Conservation (phyloP, 2,888 invertebrate genomes). For the Isoperla grammatica region DNA sequence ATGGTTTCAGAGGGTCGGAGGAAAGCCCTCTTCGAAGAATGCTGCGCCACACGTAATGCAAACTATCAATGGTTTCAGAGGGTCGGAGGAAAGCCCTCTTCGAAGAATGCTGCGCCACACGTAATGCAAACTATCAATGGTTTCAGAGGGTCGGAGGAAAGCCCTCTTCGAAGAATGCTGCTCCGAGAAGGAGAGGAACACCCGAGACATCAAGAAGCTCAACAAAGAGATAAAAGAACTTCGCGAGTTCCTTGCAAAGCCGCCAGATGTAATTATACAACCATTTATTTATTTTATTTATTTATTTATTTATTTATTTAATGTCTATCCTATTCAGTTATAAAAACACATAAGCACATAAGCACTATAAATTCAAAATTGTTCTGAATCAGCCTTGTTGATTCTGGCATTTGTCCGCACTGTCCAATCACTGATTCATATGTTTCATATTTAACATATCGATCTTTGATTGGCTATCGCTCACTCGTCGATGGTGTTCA, state of each 20-base stretch:
- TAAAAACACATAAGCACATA: background rate
- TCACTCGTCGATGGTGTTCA: no score
- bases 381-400: no score
- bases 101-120: background rate
- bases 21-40: background rate
- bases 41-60: background rate
- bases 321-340: no score
- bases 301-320: no score
- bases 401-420: no score
- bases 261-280: slow-evolving; percentile 24
- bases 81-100: background rate
- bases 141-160: slow-evolving; percentile 75
- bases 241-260: slow-evolving; percentile 52
- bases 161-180: slow-evolving; percentile 77
- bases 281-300: background rate
- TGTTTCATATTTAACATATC: no score
- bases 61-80: background rate
- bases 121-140: background rate
- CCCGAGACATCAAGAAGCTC: slow-evolving; percentile 61
- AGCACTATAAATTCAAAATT: no score
- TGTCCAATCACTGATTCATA: no score
- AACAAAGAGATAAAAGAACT: slow-evolving; percentile 68
- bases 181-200: slow-evolving; percentile 64
- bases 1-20: background rate
- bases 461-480: no score